Evolutionary conservation across 2,113 vertebrate species (phyloP), one percentile per base, ranked within the genome.

Genomic region (Paradoxurus hermaphroditus): DNA sequence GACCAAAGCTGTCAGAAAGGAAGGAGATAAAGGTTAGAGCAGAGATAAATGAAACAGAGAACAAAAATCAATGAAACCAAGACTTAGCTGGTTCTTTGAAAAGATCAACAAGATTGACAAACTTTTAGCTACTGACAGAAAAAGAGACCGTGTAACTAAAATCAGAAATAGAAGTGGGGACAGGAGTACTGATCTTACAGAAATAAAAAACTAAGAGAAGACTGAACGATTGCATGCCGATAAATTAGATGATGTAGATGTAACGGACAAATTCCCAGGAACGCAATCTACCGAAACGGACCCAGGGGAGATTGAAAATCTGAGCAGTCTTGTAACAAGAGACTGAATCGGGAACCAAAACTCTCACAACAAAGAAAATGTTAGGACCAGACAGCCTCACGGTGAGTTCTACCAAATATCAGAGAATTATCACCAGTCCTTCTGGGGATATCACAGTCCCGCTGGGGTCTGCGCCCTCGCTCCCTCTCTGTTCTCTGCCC

Each of bases 261-360:
- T 5, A 34, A 82, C 0, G 1, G 39, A 27, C 31, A 46, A 72
- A 31, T 12, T 27, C 90, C 67, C 15, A 56, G 63, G 51, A 78
- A 91, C 15, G 10, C 14, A 7, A 5, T 3, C 72, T 5, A 9
- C 39, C 73, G 65, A 6, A 29, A 13, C 19, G 5, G 68, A 49
- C 46, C 31, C 65, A 39, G 68, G 68, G 36, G 29, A 67, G 0
- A 44, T n/a, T n/a, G 16, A 31, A 68, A 56, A 36, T 44, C 90
- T 13, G n/a, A 18, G 12, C 0, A 29, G 68, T 68, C 29, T 27
- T 36, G 14, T 5, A 4, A 39, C 63, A 4, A 18, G 51, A 49
- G 5, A 16, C 0, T 1, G 27, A 21, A 25, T 27, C 34, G 5
- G 25, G 29, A 3, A 7, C 19, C 13, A 4, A 23, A 36, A 4